Evolutionary conservation across 2,888 invertebrate genomes (phyloP), one percentile per base, ranked within the genome.

Genomic region (Lasioglossum pauxillum): DNA sequence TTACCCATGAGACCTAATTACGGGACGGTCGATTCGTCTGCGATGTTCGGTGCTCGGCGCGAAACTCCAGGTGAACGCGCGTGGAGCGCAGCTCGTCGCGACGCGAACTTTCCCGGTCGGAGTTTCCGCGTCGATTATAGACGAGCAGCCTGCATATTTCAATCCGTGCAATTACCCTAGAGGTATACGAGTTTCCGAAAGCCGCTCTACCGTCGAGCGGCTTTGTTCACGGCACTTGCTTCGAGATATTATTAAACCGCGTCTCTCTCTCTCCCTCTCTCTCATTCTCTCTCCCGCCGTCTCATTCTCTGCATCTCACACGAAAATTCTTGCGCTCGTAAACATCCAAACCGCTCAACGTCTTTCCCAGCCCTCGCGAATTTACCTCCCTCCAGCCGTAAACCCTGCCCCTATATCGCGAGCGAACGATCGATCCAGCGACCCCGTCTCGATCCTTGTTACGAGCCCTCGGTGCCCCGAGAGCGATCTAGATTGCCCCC

Each of bases 151-250:
- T 82, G 87, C 87, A 85, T 87, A 85, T 87, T 87, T 87, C 88
- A 83, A 87, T 84, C 64, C 84, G 67, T 81, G 75, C 84, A 83
- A 87, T 88, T 87, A 88, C 84, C 85, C 85, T 67, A 57, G 78
- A 85, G 88, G 69, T 80, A 78, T 78, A 82, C 69, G 78, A 69
- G 49, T 64, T 78, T 74, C 49, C 83, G 53, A 74, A 85, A 85
- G 80, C 60, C 69, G n/a, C 64, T 67, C 67, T 31, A 53, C 71
- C 44, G 46, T 27, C 8, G 31, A 38, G 31, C 53, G n/a, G 69
- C 78, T 78, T 82, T 82, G 82, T 82, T 77, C 76, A 10, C 38
- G 35, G 69, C 38, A 38, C 23, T 35, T 69, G 67, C 72, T 7
- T 27, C 80, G 57, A 76, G 78, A 78, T 81, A 84, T 86, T 86